Percentiles rank a stretch among this genome's conserved stretches.
Conservation (phyloP, 2,888 invertebrate species). For the Nesidiocoris tenuis region DNA sequence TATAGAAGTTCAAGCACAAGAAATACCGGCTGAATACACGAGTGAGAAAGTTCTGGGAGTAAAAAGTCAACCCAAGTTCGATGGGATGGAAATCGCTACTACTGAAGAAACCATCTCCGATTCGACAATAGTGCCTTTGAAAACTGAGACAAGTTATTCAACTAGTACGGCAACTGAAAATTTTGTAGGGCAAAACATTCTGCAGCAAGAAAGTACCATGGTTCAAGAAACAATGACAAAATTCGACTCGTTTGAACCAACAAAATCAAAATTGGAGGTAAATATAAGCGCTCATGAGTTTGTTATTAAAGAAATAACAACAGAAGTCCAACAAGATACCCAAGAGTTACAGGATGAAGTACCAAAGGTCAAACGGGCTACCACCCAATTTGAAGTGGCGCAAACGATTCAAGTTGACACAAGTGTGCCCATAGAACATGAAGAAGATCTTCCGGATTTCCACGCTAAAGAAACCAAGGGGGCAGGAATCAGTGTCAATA, state of each 20-base stretch:
- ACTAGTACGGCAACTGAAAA: constrained; percentile 27
- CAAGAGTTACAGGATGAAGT: constrained; percentile 19
- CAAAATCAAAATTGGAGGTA: constrained; percentile 27
- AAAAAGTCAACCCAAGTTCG: constrained; percentile 47
- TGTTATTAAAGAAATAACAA: constrained; percentile 32
- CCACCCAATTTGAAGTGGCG: constrained; percentile 27
- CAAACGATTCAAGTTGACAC: constrained; percentile 39
- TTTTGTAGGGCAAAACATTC: constrained; percentile 37
- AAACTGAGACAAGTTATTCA: background rate
- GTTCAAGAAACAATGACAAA: constrained; percentile 38
- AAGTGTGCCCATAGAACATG: constrained; percentile 39
- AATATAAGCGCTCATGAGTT: constrained; percentile 40
- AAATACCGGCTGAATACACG: constrained; percentile 34
- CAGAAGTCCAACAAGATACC: constrained; percentile 38
- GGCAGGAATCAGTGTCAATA: constrained; percentile 31
- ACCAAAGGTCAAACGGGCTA: constrained; percentile 29
- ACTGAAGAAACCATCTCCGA: constrained; percentile 50
- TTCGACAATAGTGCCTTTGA: constrained; percentile 54
- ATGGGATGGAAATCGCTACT: constrained; percentile 53
- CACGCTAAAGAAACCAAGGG: constrained; percentile 11
- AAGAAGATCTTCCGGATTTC: constrained; percentile 15
- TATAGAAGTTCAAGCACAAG: constrained; percentile 40
- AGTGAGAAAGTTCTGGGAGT: constrained; percentile 5
- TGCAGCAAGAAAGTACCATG: constrained; percentile 44
- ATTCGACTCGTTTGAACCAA: constrained; percentile 9